A percentile compares a stretch with the other conserved stretches of the same genome.
These are phyloP conservation scores for Hippoglossus hippoglossus DNA, from an alignment of 2,797 vertebrate genomes.

Conservation along the genomic window DNA sequence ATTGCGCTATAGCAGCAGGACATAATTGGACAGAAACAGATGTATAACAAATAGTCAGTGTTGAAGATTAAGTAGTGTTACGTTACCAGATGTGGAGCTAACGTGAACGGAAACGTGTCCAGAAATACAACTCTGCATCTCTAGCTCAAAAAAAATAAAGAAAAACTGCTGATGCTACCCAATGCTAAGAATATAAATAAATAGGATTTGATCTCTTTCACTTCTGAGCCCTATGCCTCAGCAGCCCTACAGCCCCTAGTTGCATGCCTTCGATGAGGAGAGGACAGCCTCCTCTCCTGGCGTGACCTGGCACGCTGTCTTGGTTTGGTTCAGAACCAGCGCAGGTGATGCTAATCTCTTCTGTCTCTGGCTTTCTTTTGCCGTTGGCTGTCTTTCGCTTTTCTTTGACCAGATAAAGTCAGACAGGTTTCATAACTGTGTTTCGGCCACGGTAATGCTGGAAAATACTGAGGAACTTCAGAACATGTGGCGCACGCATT, in stretches of 20 bases:
- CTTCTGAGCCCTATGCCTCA: conserved; percentile 52
- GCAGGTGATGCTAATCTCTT: conserved; percentile 78
- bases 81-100: conserved; percentile 11
- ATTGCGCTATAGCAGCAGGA: background rate
- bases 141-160: background rate
- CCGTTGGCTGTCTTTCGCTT: conserved; percentile 70
- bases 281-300: conserved; percentile 57
- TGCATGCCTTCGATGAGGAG: conserved; percentile 37
- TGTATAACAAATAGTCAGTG: conserved; percentile 7
- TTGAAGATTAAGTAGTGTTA: conserved; percentile 15
- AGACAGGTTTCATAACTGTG: conserved; percentile 71
- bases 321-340: conserved; percentile 70
- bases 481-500: conserved; percentile 9
- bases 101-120: background rate
- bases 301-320: conserved; percentile 66
- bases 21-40: conserved; percentile 34
- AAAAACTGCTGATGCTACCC: conserved; percentile 19
- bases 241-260: conserved; percentile 53
- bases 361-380: conserved; percentile 75
- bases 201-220: conserved; percentile 59
- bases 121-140: background rate
- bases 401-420: conserved; percentile 65
- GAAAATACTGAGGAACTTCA: conserved; percentile 41
- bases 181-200: conserved; percentile 25
- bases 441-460: conserved; percentile 33